Evolutionary conservation across 2,113 vertebrate genomes (phyloP).

Genomic region (Bujurquina vittata): DNA sequence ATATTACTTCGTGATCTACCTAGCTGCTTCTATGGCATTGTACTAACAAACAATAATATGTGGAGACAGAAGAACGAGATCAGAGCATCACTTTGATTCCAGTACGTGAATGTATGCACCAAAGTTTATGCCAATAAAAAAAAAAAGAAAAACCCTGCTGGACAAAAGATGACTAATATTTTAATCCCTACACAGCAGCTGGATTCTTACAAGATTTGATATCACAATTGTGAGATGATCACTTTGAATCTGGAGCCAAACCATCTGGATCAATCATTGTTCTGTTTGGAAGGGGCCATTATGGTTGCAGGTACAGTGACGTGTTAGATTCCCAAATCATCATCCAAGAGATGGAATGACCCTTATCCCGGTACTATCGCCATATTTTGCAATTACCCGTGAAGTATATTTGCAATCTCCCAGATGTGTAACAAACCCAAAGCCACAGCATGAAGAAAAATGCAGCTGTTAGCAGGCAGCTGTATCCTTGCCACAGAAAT

Average conservation of each 20-base stretch:
- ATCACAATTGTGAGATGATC: not conserved
- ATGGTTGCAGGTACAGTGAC: not conserved
- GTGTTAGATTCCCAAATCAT: not conserved
- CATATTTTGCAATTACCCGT: not conserved
- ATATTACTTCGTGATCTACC: too few relatives aligned
- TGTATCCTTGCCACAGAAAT: not conserved
- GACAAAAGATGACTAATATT: not conserved
- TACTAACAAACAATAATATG: not conserved
- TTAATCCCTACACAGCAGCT: not conserved
- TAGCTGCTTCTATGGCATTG: not conserved
- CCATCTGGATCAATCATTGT: not conserved
- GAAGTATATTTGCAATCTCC: not conserved
- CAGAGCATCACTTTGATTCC: not conserved
- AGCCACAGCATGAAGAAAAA: not conserved
- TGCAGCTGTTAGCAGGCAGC: accelerated
- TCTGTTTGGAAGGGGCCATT: not conserved
- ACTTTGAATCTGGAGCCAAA: too few relatives aligned
- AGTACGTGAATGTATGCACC: accelerated
- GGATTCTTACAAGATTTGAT: not conserved
- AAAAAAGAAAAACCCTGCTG: too few relatives aligned
- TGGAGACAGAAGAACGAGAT: not conserved
- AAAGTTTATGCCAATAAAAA: not conserved
- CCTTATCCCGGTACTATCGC: not conserved
- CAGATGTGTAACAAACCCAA: not conserved
- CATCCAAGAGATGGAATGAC: not conserved